Percentiles rank a stretch among this genome's conserved stretches.
These are phyloP conservation scores for Galerucella nymphaeae DNA, from an alignment of 2,888 invertebrate genomes.

Conservation along the genomic window DNA sequence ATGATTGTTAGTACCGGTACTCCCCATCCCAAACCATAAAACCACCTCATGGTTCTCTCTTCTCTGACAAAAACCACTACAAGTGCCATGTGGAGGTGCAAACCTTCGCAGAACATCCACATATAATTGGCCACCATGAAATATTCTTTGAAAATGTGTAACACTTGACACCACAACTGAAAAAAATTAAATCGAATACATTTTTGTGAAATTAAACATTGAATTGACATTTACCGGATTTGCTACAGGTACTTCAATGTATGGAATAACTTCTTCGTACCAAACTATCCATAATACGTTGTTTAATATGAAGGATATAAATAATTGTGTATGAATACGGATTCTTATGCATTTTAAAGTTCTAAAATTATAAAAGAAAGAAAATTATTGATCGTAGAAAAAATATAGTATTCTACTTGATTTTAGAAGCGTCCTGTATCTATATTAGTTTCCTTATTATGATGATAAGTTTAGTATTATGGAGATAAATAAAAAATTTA, in stretches of 20 bases:
- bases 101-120: constrained; percentile 88
- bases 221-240: constrained; percentile 69
- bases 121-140: constrained; percentile 82
- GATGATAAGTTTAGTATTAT: too few relatives aligned
- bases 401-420: too few relatives aligned
- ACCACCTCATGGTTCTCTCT: constrained; percentile 76
- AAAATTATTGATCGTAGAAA: too few relatives aligned
- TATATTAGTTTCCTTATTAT: too few relatives aligned
- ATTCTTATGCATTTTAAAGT: constrained; percentile 76
- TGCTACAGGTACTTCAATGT: constrained; percentile 68
- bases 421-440: too few relatives aligned
- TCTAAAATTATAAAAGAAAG: constrained; percentile 48
- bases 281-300: constrained; percentile 82
- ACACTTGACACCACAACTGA: constrained; percentile 77
- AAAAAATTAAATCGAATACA: background rate
- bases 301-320: constrained; percentile 78
- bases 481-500: background rate
- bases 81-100: constrained; percentile 80
- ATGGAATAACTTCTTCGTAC: constrained; percentile 74
- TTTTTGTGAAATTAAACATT: background rate
- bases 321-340: constrained; percentile 81
- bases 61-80: constrained; percentile 83
- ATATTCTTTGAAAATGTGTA: constrained; percentile 76
- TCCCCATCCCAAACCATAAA: constrained; percentile 77
- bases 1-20: constrained; percentile 68